Evolutionary conservation across 53 echinoderm and acorn worm species (phyloP).

Genomic region (Patiria pectinifera): DNA sequence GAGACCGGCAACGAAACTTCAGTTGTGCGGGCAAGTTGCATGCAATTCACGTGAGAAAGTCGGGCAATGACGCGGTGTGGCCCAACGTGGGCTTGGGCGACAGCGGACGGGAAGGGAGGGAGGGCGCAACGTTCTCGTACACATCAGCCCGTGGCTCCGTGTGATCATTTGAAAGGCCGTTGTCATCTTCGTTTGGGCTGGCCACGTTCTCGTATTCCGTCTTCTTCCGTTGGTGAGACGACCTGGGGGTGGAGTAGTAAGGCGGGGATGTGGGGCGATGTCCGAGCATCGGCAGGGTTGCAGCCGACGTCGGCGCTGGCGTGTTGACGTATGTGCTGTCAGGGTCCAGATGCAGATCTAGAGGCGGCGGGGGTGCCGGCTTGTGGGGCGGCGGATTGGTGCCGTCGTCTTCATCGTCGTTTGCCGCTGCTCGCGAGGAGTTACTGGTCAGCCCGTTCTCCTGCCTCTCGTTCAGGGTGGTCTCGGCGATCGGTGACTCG

Average conservation of each 20-base stretch:
- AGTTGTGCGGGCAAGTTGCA: not conserved
- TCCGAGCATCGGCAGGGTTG: not conserved
- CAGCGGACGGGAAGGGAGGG: not conserved
- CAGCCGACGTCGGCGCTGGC: not conserved
- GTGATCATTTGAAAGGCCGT: not conserved
- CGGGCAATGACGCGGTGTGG: conserved; percentile 28
- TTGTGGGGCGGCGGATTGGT: conserved; percentile 41
- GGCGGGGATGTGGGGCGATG: conserved; percentile 10
- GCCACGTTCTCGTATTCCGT: conserved; percentile 48
- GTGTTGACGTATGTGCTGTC: conserved; percentile 36
- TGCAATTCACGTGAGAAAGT: not conserved
- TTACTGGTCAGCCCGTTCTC: conserved; percentile 11
- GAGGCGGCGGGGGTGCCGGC: conserved; percentile 40
- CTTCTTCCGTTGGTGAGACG: conserved; percentile 45
- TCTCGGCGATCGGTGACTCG: conserved; percentile 2
- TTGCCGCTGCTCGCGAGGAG: not conserved
- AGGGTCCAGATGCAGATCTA: not conserved
- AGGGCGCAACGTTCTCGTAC: conserved; percentile 36
- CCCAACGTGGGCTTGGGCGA: conserved; percentile 17
- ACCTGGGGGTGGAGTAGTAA: conserved; percentile 22
- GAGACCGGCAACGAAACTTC: not conserved
- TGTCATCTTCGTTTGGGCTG: not conserved
- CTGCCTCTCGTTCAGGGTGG: conserved; percentile 8
- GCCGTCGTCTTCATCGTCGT: conserved; percentile 12
- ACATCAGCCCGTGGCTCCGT: not conserved